Evolutionary conservation across 2,888 invertebrate genomes (phyloP).

Genomic region (Aphodius granarius): DNA sequence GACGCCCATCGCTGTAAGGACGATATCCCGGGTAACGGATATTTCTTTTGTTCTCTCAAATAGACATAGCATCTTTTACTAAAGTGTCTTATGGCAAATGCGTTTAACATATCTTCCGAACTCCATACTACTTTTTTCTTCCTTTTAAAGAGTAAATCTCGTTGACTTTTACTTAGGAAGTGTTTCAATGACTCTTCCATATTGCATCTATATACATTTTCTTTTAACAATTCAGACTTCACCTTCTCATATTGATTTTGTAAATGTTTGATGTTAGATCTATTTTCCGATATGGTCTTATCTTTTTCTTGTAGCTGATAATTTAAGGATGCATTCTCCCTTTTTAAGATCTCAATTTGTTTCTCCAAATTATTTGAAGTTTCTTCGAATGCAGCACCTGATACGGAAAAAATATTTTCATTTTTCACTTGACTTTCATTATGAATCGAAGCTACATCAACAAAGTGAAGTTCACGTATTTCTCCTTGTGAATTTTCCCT

Average conservation of each 20-base stretch:
- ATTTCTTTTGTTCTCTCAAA: neutral
- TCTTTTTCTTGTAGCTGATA: neutral
- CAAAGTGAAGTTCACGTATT: too few species aligned
- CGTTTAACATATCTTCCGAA: neutral
- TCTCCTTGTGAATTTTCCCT: too few species aligned
- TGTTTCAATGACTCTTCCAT: neutral
- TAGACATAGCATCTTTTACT: neutral
- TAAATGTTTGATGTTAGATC: neutral
- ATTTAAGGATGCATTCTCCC: neutral
- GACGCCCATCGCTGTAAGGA: neutral
- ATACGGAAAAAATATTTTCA: neutral
- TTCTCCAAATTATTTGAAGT: too few species aligned
- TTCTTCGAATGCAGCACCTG: neutral
- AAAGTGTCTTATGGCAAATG: neutral
- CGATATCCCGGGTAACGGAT: neutral
- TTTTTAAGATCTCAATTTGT: neutral
- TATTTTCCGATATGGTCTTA: neutral
- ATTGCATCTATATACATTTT: neutral
- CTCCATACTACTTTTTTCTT: neutral
- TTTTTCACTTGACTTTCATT: neutral
- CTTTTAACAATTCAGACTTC: neutral
- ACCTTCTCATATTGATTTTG: neutral
- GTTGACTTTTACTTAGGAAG: neutral
- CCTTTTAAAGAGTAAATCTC: neutral
- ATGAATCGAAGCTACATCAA: neutral